Evolutionary conservation across 2,888 invertebrate species (phyloP), one percentile per base, ranked within the genome.

Genomic region (Crocallis elinguaria): DNA sequence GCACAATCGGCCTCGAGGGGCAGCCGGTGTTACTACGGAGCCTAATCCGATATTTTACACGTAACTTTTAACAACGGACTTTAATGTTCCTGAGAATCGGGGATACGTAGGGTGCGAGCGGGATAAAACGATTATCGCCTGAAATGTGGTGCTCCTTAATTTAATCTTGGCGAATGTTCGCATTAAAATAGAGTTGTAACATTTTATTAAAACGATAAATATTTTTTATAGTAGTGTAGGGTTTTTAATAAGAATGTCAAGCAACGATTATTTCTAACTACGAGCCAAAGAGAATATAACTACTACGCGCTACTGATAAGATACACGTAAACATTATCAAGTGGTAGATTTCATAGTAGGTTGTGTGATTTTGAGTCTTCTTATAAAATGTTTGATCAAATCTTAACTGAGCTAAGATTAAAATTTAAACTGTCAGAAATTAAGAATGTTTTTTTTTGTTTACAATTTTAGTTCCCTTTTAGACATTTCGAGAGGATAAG

Each of bases 1-100:
- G n/a, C 16, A 74, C 74, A 77, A 80, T 80, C 71, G 73, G 62
- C 67, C 81, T 72, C 76, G 21, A 43, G 80, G 72, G 81, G 63
- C 53, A 62, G 51, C 48, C 51, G 57, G 61, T 66, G 68, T 48
- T 57, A 64, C 50, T 53, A 43, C 53, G 49, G 39, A 52, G 48
- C 57, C 57, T 62, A 60, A 77, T 74, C 73, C 69, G 71, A 72
- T 75, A 75, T 78, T 77, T 77, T 73, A 73, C 70, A 70, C 70
- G 56, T 53, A 59, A 49, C 60, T 55, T 60, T 54, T 54, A 51
- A 62, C 56, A 51, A 49, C 51, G 46, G 56, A 56, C 51, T 64
- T 58, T 62, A 56, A 64, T 57, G 62, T 60, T 57, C 30, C 53
- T 53, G 55, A 50, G 58, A 64, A 58, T 54, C 57, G 46, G 56